Conservation (phyloP, 1,140 invertebrate genomes). For the Tyrophagus putrescentiae region DNA sequence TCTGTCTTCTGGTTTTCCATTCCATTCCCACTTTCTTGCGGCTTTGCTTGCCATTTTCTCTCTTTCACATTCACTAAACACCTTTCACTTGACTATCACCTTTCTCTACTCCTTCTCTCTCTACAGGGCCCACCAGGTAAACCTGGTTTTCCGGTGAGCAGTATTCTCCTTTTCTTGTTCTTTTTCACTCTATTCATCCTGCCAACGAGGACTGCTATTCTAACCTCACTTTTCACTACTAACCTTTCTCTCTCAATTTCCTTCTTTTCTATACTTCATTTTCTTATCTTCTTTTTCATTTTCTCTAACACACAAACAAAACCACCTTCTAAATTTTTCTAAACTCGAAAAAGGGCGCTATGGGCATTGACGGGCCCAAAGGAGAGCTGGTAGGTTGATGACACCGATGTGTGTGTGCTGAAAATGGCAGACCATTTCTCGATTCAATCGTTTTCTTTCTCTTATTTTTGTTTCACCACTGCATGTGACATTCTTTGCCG, state of each 20-base stretch:
- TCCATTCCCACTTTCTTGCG: neutral
- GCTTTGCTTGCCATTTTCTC: neutral
- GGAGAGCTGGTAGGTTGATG: constrained; percentile 73
- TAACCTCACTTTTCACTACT: constrained; percentile 8
- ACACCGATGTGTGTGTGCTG: too few species aligned
- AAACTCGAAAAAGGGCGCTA: constrained; percentile 61
- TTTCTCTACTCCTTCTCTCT: constrained; percentile 28
- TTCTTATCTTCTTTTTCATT: neutral
- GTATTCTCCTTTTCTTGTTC: neutral
- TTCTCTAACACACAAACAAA: constrained; percentile 15
- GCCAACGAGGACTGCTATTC: neutral
- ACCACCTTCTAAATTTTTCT: constrained; percentile 28
- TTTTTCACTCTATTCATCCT: constrained; percentile 25
- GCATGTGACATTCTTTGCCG: neutral
- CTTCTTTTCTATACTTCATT: constrained; percentile 17
- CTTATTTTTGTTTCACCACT: too few species aligned
- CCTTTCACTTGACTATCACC: neutral
- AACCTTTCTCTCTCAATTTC: constrained; percentile 23
- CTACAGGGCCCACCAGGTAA: constrained; percentile 65
- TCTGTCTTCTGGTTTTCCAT: neutral
- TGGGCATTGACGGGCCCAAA: constrained; percentile 81
- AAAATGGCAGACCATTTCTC: too few species aligned
- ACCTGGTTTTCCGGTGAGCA: constrained; percentile 70
- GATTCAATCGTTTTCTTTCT: too few species aligned
- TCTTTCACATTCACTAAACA: neutral